Evolutionary conservation across 2,113 vertebrate genomes (phyloP).

Genomic region (Daboia siamensis): DNA sequence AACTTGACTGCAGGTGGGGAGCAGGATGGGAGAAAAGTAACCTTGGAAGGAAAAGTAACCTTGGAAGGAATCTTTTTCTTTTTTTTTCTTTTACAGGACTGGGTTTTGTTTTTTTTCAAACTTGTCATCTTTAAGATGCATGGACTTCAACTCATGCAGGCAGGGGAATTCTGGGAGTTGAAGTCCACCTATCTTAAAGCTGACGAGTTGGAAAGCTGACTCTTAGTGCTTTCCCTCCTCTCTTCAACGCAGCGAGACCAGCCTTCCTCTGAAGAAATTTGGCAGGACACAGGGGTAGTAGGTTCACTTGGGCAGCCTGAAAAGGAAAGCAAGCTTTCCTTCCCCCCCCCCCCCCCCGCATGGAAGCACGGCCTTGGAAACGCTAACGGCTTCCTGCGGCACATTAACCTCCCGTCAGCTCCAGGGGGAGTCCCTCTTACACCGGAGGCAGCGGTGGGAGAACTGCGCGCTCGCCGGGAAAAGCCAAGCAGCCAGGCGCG

Average conservation of each 20-base stretch:
- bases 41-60: not conserved
- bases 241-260: not conserved
- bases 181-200: not conserved
- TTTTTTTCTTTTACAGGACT: not conserved
- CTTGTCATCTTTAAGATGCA: not conserved
- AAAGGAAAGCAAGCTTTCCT: not conserved
- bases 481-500: not conserved
- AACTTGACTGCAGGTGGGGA: not conserved
- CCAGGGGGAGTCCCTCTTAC: not conserved
- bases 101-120: not conserved
- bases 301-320: not conserved
- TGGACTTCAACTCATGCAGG: not conserved
- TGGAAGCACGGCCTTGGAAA: not conserved
- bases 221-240: not conserved
- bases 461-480: not conserved
- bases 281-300: not conserved
- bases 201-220: not conserved
- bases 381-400: not conserved
- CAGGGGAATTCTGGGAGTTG: not conserved
- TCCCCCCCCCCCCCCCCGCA: fast-evolving
- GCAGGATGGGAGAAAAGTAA: not conserved
- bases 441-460: not conserved
- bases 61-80: not conserved
- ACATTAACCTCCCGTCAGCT: constrained; percentile 3
- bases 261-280: not conserved